A percentile compares a stretch with the other conserved stretches of the same genome.
Evolutionary conservation across 2,888 invertebrate species (phyloP).

Genomic region (Altica lythri): DNA sequence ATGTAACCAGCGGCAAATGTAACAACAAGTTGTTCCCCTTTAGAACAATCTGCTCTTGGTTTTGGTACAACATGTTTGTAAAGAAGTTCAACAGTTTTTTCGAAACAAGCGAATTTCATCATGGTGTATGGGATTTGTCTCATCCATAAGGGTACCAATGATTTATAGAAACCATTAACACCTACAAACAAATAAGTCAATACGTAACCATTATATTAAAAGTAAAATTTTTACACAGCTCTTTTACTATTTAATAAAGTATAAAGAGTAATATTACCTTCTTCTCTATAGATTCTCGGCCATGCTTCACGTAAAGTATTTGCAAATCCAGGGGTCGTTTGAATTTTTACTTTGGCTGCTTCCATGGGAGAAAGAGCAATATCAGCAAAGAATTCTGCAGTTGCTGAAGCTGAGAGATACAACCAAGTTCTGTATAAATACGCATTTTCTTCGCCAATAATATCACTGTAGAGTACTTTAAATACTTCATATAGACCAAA

Average conservation of each 20-base stretch:
- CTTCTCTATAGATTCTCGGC: constrained; percentile 86
- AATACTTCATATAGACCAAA: constrained; percentile 95
- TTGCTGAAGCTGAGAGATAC: constrained; percentile 93
- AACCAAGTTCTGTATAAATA: constrained; percentile 81
- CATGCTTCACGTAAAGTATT: constrained; percentile 85
- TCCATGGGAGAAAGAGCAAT: constrained; percentile 97
- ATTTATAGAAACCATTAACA: constrained; percentile 87
- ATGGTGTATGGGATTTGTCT: constrained; percentile 99
- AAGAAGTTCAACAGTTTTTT: constrained; percentile 91
- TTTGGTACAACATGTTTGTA: constrained; percentile 92
- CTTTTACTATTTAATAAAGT: not conserved
- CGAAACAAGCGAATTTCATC: constrained; percentile 99
- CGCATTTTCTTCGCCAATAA: constrained; percentile 90
- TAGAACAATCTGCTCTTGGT: constrained; percentile 87
- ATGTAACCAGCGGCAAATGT: constrained; percentile 96
- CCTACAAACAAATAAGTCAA: constrained; percentile 52
- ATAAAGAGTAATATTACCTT: constrained; percentile 59
- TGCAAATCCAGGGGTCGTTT: constrained; percentile 94
- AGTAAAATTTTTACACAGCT: too few relatives aligned
- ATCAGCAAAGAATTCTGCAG: constrained; percentile 98
- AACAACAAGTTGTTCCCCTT: constrained; percentile 92
- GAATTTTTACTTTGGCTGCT: constrained; percentile 91
- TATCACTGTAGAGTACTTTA: constrained; percentile 69
- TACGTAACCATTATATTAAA: not conserved
- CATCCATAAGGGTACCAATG: constrained; percentile 92